phyloP scores from a whole-genome alignment of 2,888 invertebrate genomes.

The Dioctria rufipes region DNA sequence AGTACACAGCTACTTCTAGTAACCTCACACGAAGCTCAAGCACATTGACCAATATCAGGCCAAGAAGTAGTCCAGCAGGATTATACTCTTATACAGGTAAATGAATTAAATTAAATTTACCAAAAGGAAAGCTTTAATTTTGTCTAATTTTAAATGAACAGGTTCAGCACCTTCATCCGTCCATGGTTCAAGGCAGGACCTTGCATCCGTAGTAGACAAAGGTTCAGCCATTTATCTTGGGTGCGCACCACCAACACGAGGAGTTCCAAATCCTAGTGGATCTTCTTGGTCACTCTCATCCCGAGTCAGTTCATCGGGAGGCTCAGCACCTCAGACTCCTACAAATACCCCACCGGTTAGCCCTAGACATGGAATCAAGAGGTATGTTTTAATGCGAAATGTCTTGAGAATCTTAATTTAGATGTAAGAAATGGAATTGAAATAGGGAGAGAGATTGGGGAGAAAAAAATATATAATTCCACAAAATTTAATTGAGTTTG shows the following conservation, averaged over 20 bases:
- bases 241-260: conserved; percentile 67
- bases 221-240: conserved; percentile 77
- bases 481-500: no score
- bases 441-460: no score
- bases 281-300: conserved; percentile 69
- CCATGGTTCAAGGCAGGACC: conserved; percentile 80
- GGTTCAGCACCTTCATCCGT: conserved; percentile 83
- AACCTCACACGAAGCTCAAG: conserved; percentile 64
- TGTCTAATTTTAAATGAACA: conserved; percentile 61
- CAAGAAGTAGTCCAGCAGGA: conserved; percentile 85
- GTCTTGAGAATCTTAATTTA: no score
- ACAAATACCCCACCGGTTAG: conserved; percentile 83
- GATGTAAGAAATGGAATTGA: no score
- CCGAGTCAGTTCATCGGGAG: conserved; percentile 74
- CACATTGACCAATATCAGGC: conserved; percentile 73
- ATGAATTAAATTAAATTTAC: conserved; percentile 9
- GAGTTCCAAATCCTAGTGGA: conserved; percentile 60
- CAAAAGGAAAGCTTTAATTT: background rate
- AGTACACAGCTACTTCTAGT: conserved; percentile 26
- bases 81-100: conserved; percentile 81
- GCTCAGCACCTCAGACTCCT: conserved; percentile 84
- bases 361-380: conserved; percentile 78
- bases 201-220: conserved; percentile 75
- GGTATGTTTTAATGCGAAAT: conserved; percentile 61
- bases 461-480: background rate